Conservation (phyloP, 2,113 vertebrate genomes). For the Nyctibius bracteatus region DNA sequence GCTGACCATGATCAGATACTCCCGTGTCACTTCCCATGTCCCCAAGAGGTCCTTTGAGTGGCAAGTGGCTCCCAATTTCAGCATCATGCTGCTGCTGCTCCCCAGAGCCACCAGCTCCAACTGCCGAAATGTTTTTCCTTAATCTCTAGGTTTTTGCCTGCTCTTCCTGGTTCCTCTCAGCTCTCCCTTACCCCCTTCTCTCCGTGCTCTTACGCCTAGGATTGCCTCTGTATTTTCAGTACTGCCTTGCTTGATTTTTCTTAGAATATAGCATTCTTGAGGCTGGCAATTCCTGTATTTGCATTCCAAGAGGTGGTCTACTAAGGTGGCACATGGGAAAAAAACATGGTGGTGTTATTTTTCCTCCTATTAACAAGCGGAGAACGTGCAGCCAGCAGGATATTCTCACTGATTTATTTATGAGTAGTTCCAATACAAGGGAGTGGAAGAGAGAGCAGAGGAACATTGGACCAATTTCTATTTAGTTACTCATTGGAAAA, state of each 20-base stretch:
- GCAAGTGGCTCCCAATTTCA: background rate
- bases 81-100: background rate
- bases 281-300: background rate
- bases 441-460: background rate
- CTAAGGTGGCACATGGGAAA: background rate
- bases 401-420: background rate
- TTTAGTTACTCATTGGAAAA: background rate
- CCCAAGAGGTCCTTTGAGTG: background rate
- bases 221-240: background rate
- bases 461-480: background rate
- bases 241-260: background rate
- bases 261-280: background rate
- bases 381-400: background rate
- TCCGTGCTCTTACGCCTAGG: too few relatives aligned
- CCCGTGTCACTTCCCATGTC: rapidly evolving
- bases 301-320: background rate
- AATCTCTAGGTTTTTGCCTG: background rate
- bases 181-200: background rate
- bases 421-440: background rate
- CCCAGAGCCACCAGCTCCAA: background rate
- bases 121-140: background rate
- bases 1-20: background rate
- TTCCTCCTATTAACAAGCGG: background rate
- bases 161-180: background rate
- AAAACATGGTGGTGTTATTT: background rate